These are phyloP conservation scores for Pocillopora damicornis DNA, from an alignment of 64 coral and sea anemone species.

Conservation along the genomic window DNA sequence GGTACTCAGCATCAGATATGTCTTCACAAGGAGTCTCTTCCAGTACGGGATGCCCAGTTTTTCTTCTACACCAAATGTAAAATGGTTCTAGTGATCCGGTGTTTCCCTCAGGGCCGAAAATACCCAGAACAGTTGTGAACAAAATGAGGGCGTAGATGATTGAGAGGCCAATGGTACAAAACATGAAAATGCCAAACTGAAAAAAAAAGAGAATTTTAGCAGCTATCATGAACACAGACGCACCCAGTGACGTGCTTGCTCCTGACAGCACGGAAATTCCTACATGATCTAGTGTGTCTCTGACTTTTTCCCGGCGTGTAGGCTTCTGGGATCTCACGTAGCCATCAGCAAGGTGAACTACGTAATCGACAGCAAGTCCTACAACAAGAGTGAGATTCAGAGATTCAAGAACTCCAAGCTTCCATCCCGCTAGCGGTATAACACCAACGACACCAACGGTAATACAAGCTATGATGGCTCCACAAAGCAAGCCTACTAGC, in stretches of 20 bases:
- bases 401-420: conserved; percentile 86
- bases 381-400: conserved; percentile 95
- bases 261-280: conserved; percentile 94
- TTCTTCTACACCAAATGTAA: conserved; percentile 8
- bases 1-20: background rate
- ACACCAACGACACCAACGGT: conserved; percentile 86
- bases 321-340: conserved; percentile 68
- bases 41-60: background rate
- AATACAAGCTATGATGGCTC: conserved; percentile 85
- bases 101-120: conserved; percentile 82
- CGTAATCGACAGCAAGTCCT: conserved; percentile 93
- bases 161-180: conserved; percentile 91
- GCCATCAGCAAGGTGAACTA: conserved; percentile 92
- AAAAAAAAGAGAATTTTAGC: conserved; percentile 98
- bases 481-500: conserved; percentile 85
- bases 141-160: conserved; percentile 84
- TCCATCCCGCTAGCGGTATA: conserved; percentile 88
- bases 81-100: conserved; percentile 62
- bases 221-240: conserved; percentile 92
- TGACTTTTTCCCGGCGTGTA: conserved; percentile 68
- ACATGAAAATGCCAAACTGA: conserved; percentile 97
- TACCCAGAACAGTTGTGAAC: conserved; percentile 83
- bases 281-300: conserved; percentile 68
- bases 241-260: conserved; percentile 81
- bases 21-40: conserved; percentile 24